phyloP scores from a whole-genome alignment of 2,797 vertebrate genomes.

The Bryconaethiops microstoma region DNA sequence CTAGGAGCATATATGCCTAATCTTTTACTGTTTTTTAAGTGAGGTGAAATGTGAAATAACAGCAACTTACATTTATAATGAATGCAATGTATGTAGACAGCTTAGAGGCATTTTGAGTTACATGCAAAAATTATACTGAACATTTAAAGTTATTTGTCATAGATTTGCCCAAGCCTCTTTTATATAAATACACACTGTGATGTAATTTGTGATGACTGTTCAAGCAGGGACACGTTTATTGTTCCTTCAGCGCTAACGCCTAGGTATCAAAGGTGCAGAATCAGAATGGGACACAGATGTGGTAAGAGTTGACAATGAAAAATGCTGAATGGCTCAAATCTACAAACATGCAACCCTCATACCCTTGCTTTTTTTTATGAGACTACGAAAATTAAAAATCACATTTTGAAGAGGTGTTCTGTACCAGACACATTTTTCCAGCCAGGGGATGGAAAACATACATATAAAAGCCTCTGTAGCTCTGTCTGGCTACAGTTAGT shows the following conservation, averaged over 20 bases:
- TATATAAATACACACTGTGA: background rate
- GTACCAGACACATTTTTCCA: background rate
- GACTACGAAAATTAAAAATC: background rate
- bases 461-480: background rate
- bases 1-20: background rate
- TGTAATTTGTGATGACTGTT: slow-evolving; percentile 1
- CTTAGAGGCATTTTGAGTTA: background rate
- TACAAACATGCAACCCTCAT: background rate
- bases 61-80: background rate
- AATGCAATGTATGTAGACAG: background rate
- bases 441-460: background rate
- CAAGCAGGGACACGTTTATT: background rate
- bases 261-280: background rate
- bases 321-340: background rate
- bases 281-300: slow-evolving; percentile 2
- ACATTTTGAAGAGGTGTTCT: background rate
- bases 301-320: background rate
- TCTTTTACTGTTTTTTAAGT: background rate
- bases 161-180: background rate
- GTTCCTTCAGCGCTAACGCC: background rate
- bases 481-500: background rate
- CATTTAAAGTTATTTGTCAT: background rate
- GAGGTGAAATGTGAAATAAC: background rate
- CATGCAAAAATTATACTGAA: background rate
- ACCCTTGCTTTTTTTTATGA: background rate